Evolutionary conservation across 1,140 invertebrate genomes (phyloP), one percentile per base, ranked within the genome.

Genomic region (Goniozus legneri): DNA sequence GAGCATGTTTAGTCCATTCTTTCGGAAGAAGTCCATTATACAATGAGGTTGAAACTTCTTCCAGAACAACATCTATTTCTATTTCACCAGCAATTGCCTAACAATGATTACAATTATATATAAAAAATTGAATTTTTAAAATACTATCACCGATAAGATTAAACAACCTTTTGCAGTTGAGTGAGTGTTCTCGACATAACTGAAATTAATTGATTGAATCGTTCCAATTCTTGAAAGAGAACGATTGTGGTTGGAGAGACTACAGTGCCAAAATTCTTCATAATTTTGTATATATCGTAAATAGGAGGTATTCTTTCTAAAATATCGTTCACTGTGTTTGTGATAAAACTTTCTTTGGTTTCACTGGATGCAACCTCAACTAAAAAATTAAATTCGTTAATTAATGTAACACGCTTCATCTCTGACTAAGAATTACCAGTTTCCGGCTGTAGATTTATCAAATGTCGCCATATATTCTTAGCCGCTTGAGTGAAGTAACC

Each of bases 381-480:
- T 38, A 56, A 36, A 13, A 44, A 32, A 48, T 47, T 20, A 24
- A 32, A 32, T 36, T 24, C 18, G 18, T 45, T 7, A 44, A 27
- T 43, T 32, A 21, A 20, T 39, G n/a, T n/a, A n/a, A n/a, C n/a
- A n/a, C n/a, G 15, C 10, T 8, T 19, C 18, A 20, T 19, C n/a
- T 38, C 12, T n/a, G 1, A 41, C 18, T 39, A 22, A 36, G 16
- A 6, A 27, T 6, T 27, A 88, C 89, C 84, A 41, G 87, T 88
- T 76, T 92, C 89, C 14, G 92, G 91, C 65, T 95, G 91, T 21
- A 94, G 72, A 60, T 92, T 87, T 55, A 92, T 85, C 35, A 95
- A 76, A 70, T 89, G 82, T 33, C 58, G 77, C 89, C 90, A 94
- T 77, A 95, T 91, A 60, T 85, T 84, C 57, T 85, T 84, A 3